Conservation (phyloP, 1,140 invertebrate species). For the Drosophila grimshawi region DNA sequence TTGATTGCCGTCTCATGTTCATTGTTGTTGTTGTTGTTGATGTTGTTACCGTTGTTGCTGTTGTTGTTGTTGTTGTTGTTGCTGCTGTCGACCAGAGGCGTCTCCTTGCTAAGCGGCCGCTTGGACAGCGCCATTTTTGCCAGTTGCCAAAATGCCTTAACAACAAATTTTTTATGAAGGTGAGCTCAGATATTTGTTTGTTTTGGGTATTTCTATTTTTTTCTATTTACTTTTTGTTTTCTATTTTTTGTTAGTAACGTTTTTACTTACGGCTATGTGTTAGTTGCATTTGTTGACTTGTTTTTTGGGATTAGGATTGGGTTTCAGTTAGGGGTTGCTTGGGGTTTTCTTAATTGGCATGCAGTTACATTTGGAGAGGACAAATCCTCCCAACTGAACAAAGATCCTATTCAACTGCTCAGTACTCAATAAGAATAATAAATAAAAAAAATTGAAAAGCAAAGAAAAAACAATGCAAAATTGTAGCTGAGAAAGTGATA, state of each 20-base stretch:
- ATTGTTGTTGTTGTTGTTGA: slow-evolving; percentile 45
- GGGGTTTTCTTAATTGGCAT: slow-evolving; percentile 1
- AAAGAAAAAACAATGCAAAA: too few relatives aligned
- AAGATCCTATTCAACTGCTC: too few relatives aligned
- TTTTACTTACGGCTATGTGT: slow-evolving; percentile 31
- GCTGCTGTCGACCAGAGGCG: slow-evolving; percentile 66
- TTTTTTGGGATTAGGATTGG: too few relatives aligned
- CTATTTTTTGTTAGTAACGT: slow-evolving; percentile 36
- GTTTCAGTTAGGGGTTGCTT: not conserved
- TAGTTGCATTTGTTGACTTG: slow-evolving; percentile 1
- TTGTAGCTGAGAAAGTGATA: too few relatives aligned
- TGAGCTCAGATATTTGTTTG: slow-evolving; percentile 30
- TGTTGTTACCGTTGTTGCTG: slow-evolving; percentile 29
- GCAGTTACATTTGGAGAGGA: slow-evolving; percentile 1
- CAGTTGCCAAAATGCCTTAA: slow-evolving; percentile 45
- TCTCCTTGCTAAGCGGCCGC: slow-evolving; percentile 81
- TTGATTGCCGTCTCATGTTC: slow-evolving; percentile 78
- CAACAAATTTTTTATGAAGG: slow-evolving; percentile 41
- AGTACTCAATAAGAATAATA: not conserved
- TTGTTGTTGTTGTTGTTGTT: slow-evolving; percentile 27
- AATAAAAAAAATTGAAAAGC: not conserved
- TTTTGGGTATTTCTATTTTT: slow-evolving; percentile 18
- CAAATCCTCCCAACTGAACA: not conserved
- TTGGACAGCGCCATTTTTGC: slow-evolving; percentile 80
- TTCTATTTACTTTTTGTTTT: slow-evolving; percentile 15